Base-by-base conservation (phyloP, 1,140 invertebrate genomes). In the Leguminivora glycinivorella region DNA sequence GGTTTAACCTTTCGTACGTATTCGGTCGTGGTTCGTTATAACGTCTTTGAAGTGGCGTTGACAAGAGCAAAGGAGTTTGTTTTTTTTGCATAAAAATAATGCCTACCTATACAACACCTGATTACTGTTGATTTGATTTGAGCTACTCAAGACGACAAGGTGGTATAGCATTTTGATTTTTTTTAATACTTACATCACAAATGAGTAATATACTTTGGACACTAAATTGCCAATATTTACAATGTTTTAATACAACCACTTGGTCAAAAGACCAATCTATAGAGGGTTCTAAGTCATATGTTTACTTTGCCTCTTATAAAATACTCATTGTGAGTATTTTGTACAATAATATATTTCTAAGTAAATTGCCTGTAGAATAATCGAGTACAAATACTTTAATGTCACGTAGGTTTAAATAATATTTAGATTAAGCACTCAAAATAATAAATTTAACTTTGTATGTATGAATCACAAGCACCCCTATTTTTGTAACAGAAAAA, bases 1-100 rank as follows among this genome's bases (percentile, higher is more conserved):
- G 74, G 92, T 92, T 19, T 92, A 73, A 80, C 68, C 67, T 52
- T 43, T 24, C 12, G 24, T 72, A 40, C n/a, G n/a, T n/a, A n/a
- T n/a, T n/a, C n/a, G n/a, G n/a, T n/a, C n/a, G n/a, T n/a, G n/a
- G n/a, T n/a, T n/a, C n/a, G n/a, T n/a, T n/a, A n/a, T n/a, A n/a
- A n/a, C n/a, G n/a, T n/a, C n/a, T n/a, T n/a, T n/a, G n/a, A n/a
- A 38, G 5, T 12, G 0, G 34, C 34, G 3, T 12, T 38, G 10
- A 38, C 34, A 12, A 34, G 31, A 34, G 31, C 31, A 38, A 38
- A 2, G 12, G 10, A 14, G 10, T 38, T 34, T 34, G 10, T 12
- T n/a, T n/a, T n/a, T n/a, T n/a, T n/a, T n/a, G n/a, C n/a, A n/a
- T n/a, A n/a, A n/a, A n/a, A n/a, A n/a, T n/a, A n/a, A n/a, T n/a